A percentile compares a stretch with the other conserved stretches of the same genome.
Evolutionary conservation across 2,113 vertebrate genomes (phyloP).

Genomic region (Pithys albifrons): DNA sequence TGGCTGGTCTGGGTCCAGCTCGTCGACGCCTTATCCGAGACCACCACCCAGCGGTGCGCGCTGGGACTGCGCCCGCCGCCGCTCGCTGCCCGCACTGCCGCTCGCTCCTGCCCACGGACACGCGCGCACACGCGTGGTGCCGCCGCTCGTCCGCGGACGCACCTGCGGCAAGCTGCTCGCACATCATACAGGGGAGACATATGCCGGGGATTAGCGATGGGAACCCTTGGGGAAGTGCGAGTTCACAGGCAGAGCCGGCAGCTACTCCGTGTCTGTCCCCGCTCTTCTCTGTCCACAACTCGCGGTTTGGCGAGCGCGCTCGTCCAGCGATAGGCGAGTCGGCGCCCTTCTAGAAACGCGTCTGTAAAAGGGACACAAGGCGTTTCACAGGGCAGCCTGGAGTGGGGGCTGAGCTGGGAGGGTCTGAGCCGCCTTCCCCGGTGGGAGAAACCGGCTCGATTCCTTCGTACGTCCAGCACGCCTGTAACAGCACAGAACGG

Average conservation of each 20-base stretch:
- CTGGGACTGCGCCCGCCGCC: neutral
- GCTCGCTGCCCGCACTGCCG: neutral
- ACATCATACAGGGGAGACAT: too few relatives aligned
- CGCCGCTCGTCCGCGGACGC: rapidly evolving
- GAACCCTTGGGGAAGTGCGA: too few relatives aligned
- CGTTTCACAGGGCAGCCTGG: rapidly evolving
- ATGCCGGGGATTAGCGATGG: too few relatives aligned
- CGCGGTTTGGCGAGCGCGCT: too few relatives aligned
- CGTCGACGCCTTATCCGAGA: neutral
- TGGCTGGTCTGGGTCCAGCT: neutral
- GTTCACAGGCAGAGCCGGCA: too few relatives aligned
- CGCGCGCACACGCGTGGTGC: too few relatives aligned
- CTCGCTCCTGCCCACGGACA: too few relatives aligned
- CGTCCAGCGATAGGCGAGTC: rapidly evolving
- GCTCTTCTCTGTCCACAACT: neutral
- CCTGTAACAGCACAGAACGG: too few relatives aligned
- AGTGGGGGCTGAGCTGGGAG: rapidly evolving
- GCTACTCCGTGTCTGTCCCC: too few relatives aligned
- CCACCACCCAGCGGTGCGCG: neutral
- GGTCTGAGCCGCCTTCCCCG: rapidly evolving
- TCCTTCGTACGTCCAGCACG: rapidly evolving
- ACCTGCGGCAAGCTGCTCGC: too few relatives aligned
- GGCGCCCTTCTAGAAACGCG: rapidly evolving
- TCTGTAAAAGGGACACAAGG: rapidly evolving
- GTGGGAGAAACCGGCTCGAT: rapidly evolving